Percentiles rank a stretch among this genome's conserved stretches.
Evolutionary conservation across 1,140 invertebrate species (phyloP).

Genomic region (Leptopilina clavipes): DNA sequence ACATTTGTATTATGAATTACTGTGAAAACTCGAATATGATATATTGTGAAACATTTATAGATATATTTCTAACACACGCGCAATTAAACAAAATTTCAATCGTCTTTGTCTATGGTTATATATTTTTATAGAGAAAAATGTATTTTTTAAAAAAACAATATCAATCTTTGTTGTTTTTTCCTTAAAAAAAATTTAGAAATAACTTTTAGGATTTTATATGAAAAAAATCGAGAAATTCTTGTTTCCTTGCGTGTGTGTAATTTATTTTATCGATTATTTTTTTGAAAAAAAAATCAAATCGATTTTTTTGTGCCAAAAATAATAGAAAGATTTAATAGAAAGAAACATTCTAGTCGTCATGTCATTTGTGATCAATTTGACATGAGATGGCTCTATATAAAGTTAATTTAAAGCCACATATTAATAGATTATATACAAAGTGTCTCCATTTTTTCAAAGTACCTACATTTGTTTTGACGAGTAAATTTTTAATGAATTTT

Average conservation of each 20-base stretch:
- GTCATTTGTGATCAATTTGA: conserved; percentile 45
- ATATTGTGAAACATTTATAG: conserved; percentile 31
- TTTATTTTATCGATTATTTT: not conserved
- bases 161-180: not conserved
- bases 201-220: not conserved
- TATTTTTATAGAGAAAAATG: conserved; percentile 29
- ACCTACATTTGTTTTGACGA: too few species aligned
- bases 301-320: conserved; percentile 15
- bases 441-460: not conserved
- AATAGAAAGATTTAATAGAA: too few species aligned
- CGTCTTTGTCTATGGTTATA: conserved; percentile 1
- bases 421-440: conserved; percentile 5
- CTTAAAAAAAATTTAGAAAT: too few species aligned
- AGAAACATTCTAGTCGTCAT: conserved; percentile 57
- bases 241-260: conserved; percentile 1
- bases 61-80: conserved; percentile 11
- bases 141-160: conserved; percentile 53
- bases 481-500: too few species aligned
- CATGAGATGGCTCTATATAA: conserved; percentile 60
- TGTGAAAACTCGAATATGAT: not conserved
- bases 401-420: conserved; percentile 59
- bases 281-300: not conserved
- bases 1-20: conserved; percentile 5
- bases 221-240: conserved; percentile 38
- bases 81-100: not conserved